Evolutionary conservation across 2,113 vertebrate species (phyloP), one percentile per base, ranked within the genome.

Genomic region (Prochilodus magdalenae): DNA sequence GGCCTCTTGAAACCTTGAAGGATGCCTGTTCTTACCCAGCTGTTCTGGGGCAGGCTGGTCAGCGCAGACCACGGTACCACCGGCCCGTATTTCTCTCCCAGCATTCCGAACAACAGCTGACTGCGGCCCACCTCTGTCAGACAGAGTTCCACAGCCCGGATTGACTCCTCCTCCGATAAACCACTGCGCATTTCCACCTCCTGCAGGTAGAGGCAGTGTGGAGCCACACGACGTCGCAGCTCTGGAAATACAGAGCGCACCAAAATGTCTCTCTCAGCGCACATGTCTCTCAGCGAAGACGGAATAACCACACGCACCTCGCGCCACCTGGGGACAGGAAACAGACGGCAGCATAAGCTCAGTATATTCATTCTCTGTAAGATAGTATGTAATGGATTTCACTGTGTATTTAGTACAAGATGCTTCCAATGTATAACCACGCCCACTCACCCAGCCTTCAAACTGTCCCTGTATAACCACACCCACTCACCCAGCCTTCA

Each of bases 261-360:
- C 80, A 98, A 77, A 72, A 96, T 53, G 85, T 98, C 95, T 0
- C 96, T 92, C 87, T 98, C 96, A 0, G 94, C 92, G 0, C 96
- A 94, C 96, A 97, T 96, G 91, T 97, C 96, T 73, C 95, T 92
- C 88, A 97, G 97, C 8, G 96, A 97, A 79, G 96, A 98, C 11
- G 96, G 97, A 84, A 98, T 92, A 40, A 98, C 97, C 4, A 97
- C 90, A 0, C 94, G 93, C 18, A 97, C 81, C 53, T 55, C 53
- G 0, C 20, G 53, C 53, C 53, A 55, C 6, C 53, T 55, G 20
- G 2, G 15, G 49, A 51, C 47, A 49, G 47, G 1, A 55, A 16
- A 20, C 3, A 55, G 2, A 16, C 14, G 2, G 2, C 14, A 36
- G 36, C 3, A 36, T 36, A 4, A 36, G 3, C 7, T 36, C 36